These are phyloP conservation scores for cattle (Bos taurus) DNA, from an alignment of 2,113 vertebrate genomes.

Conservation along the genomic window DNA sequence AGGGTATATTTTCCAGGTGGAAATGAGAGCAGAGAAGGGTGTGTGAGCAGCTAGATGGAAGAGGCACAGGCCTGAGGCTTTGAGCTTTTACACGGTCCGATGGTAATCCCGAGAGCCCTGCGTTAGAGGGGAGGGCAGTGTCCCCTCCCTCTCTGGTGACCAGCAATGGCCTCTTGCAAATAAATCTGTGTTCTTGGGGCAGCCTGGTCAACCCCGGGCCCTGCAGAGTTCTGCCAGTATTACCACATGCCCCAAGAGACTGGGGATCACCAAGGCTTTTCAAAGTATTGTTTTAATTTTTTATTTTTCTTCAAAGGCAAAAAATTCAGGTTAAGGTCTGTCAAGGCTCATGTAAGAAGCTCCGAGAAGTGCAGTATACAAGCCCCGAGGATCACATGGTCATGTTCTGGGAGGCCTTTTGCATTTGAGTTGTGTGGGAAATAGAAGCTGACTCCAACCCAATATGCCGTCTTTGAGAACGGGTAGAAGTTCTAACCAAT, in stretches of 20 bases:
- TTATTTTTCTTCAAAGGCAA: neutral
- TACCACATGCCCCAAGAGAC: neutral
- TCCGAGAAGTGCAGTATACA: neutral
- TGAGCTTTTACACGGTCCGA: neutral
- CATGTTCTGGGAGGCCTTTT: neutral
- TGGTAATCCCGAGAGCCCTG: neutral
- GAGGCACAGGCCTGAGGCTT: neutral
- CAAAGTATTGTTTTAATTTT: neutral
- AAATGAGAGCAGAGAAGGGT: neutral
- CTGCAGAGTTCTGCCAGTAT: neutral
- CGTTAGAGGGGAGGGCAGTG: neutral
- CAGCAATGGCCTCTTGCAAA: neutral
- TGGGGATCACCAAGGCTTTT: neutral
- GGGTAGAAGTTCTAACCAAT: neutral
- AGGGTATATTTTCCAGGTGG: neutral
- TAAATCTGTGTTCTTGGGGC: neutral
- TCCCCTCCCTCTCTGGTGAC: neutral
- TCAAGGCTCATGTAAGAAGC: neutral
- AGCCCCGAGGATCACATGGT: fast-evolving
- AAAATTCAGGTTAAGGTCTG: neutral
- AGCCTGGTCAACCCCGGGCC: neutral
- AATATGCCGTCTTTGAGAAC: neutral
- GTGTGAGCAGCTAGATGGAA: neutral
- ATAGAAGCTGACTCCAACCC: neutral
- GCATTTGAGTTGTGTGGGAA: neutral